phyloP scores from a whole-genome alignment of 1,140 invertebrate species.

The Nebria ingens region DNA sequence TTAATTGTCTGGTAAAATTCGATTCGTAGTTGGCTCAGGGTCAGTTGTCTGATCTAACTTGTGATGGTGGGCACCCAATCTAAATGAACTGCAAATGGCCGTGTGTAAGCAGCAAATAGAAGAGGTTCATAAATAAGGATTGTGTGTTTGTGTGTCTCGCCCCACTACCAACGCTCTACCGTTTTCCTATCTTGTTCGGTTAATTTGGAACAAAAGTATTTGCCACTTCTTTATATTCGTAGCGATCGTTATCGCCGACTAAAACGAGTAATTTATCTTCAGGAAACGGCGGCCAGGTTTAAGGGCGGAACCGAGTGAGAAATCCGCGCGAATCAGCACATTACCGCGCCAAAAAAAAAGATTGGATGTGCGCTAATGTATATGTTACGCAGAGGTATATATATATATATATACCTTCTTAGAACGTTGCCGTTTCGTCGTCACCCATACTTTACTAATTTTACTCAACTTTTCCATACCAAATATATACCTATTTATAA shows the following conservation, averaged over 20 bases:
- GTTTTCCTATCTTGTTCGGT: slow-evolving; percentile 10
- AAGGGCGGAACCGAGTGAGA: slow-evolving; percentile 10
- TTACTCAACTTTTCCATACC: no score
- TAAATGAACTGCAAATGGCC: slow-evolving; percentile 11
- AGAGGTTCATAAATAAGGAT: slow-evolving; percentile 2
- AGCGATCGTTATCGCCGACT: slow-evolving; percentile 17
- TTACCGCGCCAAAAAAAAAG: slow-evolving; percentile 9
- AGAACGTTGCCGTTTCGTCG: no score
- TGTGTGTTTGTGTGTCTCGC: background rate
- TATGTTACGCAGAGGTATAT: no score
- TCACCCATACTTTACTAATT: no score
- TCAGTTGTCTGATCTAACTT: no score
- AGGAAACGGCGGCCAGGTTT: background rate
- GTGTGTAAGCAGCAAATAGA: slow-evolving; percentile 1
- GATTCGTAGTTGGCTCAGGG: no score
- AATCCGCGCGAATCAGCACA: slow-evolving; percentile 17
- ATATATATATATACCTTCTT: background rate
- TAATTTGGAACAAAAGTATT: slow-evolving; percentile 19
- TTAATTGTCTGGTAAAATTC: no score
- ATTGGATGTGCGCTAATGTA: background rate
- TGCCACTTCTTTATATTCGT: slow-evolving; percentile 13
- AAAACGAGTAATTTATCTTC: slow-evolving; percentile 18
- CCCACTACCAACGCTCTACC: background rate
- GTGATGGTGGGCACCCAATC: no score
- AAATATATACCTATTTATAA: no score